Conservation (phyloP, 1,140 invertebrate species). For the Wasmannia auropunctata region DNA sequence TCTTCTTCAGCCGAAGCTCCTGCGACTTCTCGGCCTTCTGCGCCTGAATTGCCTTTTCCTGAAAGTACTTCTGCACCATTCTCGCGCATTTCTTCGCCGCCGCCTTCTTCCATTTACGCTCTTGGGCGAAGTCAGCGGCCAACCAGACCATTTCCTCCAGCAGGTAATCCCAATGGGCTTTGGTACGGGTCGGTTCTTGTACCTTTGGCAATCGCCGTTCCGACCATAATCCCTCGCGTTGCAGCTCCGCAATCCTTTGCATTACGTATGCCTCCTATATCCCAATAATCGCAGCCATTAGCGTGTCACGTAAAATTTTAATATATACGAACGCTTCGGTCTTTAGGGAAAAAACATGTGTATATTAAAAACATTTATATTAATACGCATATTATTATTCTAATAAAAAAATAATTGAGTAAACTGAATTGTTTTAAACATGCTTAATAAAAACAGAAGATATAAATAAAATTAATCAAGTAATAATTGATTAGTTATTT, state of each 20-base stretch:
- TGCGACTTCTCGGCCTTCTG: constrained; percentile 97
- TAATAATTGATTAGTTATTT: neutral
- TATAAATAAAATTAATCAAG: neutral
- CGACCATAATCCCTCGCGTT: constrained; percentile 96
- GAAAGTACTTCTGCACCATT: constrained; percentile 98
- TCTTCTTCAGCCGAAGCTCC: constrained; percentile 93
- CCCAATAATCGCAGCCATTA: neutral
- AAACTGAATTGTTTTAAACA: neutral
- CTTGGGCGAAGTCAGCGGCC: constrained; percentile 98
- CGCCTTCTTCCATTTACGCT: constrained; percentile 98
- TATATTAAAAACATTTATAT: neutral
- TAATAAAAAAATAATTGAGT: constrained; percentile 1
- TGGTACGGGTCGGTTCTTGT: constrained; percentile 94
- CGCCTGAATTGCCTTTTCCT: constrained; percentile 95
- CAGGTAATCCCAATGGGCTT: constrained; percentile 99
- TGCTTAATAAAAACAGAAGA: neutral
- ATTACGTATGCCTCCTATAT: constrained; percentile 95
- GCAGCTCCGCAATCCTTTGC: constrained; percentile 94
- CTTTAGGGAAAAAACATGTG: neutral
- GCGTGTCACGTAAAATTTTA: neutral
- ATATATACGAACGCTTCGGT: neutral
- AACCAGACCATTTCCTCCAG: constrained; percentile 99
- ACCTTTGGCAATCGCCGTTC: constrained; percentile 96
- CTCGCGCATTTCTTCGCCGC: constrained; percentile 96
- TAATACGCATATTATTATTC: neutral